Percentiles rank a stretch among this genome's conserved stretches.
Conservation (phyloP, 2,888 invertebrate genomes). For the Imbricaverruca yamaguchii region DNA sequence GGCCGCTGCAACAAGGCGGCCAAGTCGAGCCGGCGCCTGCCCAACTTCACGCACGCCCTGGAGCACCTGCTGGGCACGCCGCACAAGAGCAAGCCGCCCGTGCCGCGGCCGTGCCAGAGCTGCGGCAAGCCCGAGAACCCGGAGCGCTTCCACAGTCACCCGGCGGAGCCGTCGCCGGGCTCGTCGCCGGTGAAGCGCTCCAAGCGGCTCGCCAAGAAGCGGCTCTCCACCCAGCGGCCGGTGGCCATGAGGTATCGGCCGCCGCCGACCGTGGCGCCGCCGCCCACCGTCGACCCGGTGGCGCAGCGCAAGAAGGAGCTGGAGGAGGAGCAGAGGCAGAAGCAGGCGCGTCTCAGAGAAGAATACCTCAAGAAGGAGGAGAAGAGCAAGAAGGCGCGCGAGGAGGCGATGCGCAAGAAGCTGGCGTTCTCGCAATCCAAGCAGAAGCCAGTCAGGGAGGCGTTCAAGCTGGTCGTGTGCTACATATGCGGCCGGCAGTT, state of each 20-base stretch:
- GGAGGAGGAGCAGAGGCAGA: slow-evolving; percentile 10
- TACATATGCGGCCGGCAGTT: slow-evolving; percentile 60
- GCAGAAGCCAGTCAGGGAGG: background rate
- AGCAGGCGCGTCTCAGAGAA: slow-evolving; percentile 1
- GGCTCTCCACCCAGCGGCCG: slow-evolving; percentile 58
- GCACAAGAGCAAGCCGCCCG: slow-evolving; percentile 25
- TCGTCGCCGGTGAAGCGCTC: slow-evolving; percentile 25
- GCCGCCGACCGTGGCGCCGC: slow-evolving; percentile 57
- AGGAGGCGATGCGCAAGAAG: slow-evolving; percentile 14
- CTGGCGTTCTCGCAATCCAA: background rate
- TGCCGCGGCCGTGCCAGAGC: slow-evolving; percentile 52
- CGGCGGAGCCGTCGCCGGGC: slow-evolving; percentile 35
- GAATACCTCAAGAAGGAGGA: slow-evolving; percentile 19
- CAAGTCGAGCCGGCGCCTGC: background rate
- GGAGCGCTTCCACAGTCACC: slow-evolving; percentile 57
- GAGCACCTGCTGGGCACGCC: background rate
- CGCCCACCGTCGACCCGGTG: background rate
- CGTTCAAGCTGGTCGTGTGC: slow-evolving; percentile 44
- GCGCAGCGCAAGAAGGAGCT: background rate
- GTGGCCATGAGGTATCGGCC: slow-evolving; percentile 57
- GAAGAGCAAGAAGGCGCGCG: slow-evolving; percentile 3
- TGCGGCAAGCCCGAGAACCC: slow-evolving; percentile 61
- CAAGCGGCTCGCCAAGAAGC: slow-evolving; percentile 40
- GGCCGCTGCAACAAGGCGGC: background rate
- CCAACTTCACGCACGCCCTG: slow-evolving; percentile 15